phyloP scores from a whole-genome alignment of 2,888 invertebrate species.

The Andrena hattorfiana region DNA sequence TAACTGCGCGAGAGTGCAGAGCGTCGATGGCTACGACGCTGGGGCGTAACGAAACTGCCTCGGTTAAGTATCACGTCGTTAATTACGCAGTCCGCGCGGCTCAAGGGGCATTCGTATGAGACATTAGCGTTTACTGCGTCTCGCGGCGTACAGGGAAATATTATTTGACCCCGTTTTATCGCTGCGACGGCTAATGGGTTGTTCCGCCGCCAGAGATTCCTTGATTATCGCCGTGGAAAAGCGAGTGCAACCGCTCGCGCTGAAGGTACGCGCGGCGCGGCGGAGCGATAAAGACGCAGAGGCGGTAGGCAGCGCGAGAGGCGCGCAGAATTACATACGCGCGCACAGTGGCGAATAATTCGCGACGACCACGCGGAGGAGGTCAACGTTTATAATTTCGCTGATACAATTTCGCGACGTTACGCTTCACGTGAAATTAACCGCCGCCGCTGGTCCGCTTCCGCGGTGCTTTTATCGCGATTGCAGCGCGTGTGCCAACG shows the following conservation, averaged over 20 bases:
- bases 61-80: conserved; percentile 45
- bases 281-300: conserved; percentile 6
- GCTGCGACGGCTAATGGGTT: conserved; percentile 28
- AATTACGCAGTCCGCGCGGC: conserved; percentile 53
- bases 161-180: conserved; percentile 43
- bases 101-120: conserved; percentile 12
- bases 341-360: conserved; percentile 34
- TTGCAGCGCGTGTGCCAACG: conserved; percentile 50
- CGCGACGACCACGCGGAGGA: conserved; percentile 12
- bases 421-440: conserved; percentile 46
- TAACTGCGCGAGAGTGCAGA: conserved; percentile 44
- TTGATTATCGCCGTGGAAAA: conserved; percentile 43
- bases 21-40: conserved; percentile 38
- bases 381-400: conserved; percentile 49
- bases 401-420: conserved; percentile 65
- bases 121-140: conserved; percentile 45
- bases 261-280: not conserved
- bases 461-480: conserved; percentile 41
- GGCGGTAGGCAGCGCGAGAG: not conserved
- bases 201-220: conserved; percentile 42
- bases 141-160: conserved; percentile 30
- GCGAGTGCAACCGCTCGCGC: conserved; percentile 21
- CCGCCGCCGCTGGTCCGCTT: not conserved
- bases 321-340: conserved; percentile 24
- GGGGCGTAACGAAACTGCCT: conserved; percentile 26